phyloP scores from a whole-genome alignment of 2,797 vertebrate species.

The Apogon talboti region DNA sequence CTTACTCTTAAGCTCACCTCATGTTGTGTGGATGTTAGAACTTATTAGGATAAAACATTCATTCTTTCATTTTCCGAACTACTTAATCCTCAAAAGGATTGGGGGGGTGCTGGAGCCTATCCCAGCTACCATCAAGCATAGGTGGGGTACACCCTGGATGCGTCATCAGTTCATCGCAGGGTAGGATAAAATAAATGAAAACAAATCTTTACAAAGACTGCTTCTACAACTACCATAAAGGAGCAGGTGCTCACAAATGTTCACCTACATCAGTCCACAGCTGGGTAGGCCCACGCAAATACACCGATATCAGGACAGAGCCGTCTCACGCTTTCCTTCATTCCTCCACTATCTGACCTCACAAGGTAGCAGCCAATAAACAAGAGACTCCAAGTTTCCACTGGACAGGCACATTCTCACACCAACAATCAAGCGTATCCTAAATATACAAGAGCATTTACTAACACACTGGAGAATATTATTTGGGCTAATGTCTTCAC shows the following conservation, averaged over 20 bases:
- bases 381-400: conserved; percentile 36
- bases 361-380: conserved; percentile 39
- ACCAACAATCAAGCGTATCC: conserved; percentile 12
- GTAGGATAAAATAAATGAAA: neutral
- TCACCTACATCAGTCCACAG: conserved; percentile 7
- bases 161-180: no score
- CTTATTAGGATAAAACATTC: conserved; percentile 5
- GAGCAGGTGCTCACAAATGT: conserved; percentile 18
- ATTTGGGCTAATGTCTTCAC: conserved; percentile 25
- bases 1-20: no score
- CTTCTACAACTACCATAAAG: neutral
- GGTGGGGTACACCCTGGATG: no score
- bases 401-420: conserved; percentile 14
- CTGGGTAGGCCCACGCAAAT: conserved; percentile 33
- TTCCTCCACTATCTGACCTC: conserved; percentile 7
- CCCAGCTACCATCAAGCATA: no score
- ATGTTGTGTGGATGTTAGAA: neutral
- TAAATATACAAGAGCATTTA: conserved; percentile 26
- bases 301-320: conserved; percentile 7
- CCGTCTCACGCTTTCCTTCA: conserved; percentile 34
- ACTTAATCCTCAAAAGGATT: no score
- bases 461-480: conserved; percentile 27
- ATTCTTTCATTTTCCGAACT: no score
- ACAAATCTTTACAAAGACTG: conserved; percentile 36
- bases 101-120: no score